phyloP scores from a whole-genome alignment of 2,797 vertebrate species.

The Melanotaenia parkinsoni region DNA sequence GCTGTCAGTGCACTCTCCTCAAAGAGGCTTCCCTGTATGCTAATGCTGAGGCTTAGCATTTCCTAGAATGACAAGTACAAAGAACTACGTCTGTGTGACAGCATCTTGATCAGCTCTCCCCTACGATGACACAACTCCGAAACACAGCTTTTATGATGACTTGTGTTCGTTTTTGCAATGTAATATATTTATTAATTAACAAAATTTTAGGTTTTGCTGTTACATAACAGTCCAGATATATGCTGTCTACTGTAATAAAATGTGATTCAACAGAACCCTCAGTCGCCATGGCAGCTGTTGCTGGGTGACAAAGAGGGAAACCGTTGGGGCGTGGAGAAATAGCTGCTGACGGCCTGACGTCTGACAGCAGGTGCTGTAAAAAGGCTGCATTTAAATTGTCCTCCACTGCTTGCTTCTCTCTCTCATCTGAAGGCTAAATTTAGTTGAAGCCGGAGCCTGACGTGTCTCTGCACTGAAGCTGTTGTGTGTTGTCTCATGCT shows the following conservation, averaged over 20 bases:
- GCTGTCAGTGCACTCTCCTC: slow-evolving; percentile 52
- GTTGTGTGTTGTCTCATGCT: slow-evolving; percentile 22
- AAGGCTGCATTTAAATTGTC: slow-evolving; percentile 75
- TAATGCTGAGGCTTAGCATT: slow-evolving; percentile 39
- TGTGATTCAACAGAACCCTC: slow-evolving; percentile 30
- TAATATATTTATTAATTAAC: background rate
- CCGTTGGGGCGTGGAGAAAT: slow-evolving; percentile 52
- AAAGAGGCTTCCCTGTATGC: slow-evolving; percentile 52
- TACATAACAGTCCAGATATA: background rate
- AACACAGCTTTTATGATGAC: background rate
- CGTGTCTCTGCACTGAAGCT: slow-evolving; percentile 44
- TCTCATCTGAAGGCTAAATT: slow-evolving; percentile 74
- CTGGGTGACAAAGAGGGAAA: slow-evolving; percentile 58
- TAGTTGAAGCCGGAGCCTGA: slow-evolving; percentile 59
- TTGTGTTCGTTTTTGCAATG: background rate
- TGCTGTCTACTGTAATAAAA: slow-evolving; percentile 12
- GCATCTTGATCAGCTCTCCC: background rate
- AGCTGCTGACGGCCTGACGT: slow-evolving; percentile 57
- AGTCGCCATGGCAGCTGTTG: slow-evolving; percentile 68
- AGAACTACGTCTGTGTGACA: background rate
- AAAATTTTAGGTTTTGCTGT: background rate
- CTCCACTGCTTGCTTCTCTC: slow-evolving; percentile 51
- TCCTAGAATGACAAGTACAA: slow-evolving; percentile 25
- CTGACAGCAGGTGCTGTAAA: slow-evolving; percentile 79
- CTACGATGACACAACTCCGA: slow-evolving; percentile 6